These are phyloP conservation scores for Anoura caudifer DNA, from an alignment of 2,113 vertebrate genomes.

Conservation along the genomic window DNA sequence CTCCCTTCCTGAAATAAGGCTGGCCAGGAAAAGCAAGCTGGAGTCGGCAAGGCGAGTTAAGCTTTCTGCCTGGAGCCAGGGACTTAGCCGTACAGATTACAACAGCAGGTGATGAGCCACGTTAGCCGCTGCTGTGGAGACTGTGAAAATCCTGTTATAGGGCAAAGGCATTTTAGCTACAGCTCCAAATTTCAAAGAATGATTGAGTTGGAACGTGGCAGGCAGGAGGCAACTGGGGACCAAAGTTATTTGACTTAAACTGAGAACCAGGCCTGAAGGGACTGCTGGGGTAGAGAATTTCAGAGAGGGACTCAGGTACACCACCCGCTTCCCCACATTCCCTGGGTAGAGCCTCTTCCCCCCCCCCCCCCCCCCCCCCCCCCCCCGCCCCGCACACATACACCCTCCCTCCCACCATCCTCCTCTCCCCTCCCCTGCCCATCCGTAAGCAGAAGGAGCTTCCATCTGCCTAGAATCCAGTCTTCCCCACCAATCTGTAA, in stretches of 20 bases:
- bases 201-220: conserved; percentile 64
- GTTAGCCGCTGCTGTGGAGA: conserved; percentile 48
- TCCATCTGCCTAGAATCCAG: neutral
- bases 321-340: accelerated
- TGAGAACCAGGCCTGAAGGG: neutral
- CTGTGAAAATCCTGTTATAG: conserved; percentile 75
- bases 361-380: too few relatives aligned
- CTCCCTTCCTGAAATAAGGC: conserved; percentile 50
- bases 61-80: conserved; percentile 65
- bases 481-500: neutral
- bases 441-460: neutral
- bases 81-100: conserved; percentile 75
- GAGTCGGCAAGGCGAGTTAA: conserved; percentile 69
- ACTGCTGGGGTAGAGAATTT: neutral
- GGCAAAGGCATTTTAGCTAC: conserved; percentile 59
- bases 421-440: neutral
- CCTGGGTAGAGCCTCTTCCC: neutral
- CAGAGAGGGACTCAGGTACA: neutral
- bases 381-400: too few relatives aligned
- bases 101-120: conserved; percentile 77
- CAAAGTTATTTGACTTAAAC: conserved; percentile 42
- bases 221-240: conserved; percentile 45
- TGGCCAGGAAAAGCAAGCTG: conserved; percentile 54
- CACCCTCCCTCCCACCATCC: too few relatives aligned
- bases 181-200: conserved; percentile 61